Conservation (phyloP, 2,888 invertebrate species). For the Plusia festucae region DNA sequence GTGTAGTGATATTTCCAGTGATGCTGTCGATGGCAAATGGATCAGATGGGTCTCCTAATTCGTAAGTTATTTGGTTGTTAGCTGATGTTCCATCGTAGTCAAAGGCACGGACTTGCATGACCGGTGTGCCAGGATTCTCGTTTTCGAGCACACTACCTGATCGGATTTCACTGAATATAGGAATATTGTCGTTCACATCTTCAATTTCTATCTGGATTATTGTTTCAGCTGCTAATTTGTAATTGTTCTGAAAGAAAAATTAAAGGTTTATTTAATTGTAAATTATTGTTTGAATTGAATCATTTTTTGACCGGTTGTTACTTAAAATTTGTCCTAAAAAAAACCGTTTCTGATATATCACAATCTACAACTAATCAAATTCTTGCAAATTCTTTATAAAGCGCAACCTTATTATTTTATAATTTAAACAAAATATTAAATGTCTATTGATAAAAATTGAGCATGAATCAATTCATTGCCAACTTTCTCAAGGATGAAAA, state of each 20-base stretch:
- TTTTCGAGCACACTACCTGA: conserved; percentile 96
- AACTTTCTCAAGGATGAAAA: too few species aligned
- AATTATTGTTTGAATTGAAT: background rate
- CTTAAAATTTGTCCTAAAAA: too few species aligned
- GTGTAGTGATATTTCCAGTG: conserved; percentile 97
- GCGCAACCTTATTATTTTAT: too few species aligned
- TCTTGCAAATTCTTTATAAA: too few species aligned
- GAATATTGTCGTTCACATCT: conserved; percentile 97
- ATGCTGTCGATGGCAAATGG: conserved; percentile 94
- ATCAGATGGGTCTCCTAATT: conserved; percentile 91
- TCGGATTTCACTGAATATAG: conserved; percentile 94
- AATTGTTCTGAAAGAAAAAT: conserved; percentile 90
- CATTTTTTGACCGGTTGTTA: background rate
- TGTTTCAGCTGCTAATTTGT: conserved; percentile 94
- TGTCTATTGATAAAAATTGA: too few species aligned
- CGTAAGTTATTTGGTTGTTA: conserved; percentile 95
- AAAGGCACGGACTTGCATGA: conserved; percentile 96
- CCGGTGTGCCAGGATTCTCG: conserved; percentile 94
- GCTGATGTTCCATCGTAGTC: conserved; percentile 95
- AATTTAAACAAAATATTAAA: too few species aligned
- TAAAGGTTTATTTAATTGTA: background rate
- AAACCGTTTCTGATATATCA: too few species aligned
- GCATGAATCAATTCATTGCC: too few species aligned
- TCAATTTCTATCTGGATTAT: conserved; percentile 93
- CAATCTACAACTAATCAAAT: too few species aligned